These are phyloP conservation scores for Euphydryas editha DNA, from an alignment of 2,888 invertebrate species.

Conservation along the genomic window DNA sequence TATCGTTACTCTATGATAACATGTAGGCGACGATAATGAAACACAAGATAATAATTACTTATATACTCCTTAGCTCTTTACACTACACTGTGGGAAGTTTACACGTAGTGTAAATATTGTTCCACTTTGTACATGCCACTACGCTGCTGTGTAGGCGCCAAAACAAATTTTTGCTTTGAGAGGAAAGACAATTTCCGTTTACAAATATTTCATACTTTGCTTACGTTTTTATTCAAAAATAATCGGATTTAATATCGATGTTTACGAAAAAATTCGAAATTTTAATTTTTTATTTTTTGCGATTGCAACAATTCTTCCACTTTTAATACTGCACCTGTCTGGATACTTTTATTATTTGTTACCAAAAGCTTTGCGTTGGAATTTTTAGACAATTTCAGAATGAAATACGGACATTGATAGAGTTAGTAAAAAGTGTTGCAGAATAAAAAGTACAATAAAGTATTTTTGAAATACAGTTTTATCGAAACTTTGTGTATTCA, in stretches of 20 bases:
- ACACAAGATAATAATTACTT: constrained; percentile 23
- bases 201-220: too few species aligned
- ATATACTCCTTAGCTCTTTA: constrained; percentile 12
- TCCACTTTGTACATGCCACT: not conserved
- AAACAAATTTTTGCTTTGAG: not conserved
- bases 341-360: not conserved
- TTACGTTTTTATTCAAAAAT: too few species aligned
- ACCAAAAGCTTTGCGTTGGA: not conserved
- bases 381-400: constrained; percentile 16
- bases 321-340: not conserved
- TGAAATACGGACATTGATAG: constrained; percentile 11
- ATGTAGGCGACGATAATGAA: constrained; percentile 23
- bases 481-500: not conserved
- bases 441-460: not conserved
- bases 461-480: not conserved
- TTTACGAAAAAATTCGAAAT: too few species aligned
- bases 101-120: constrained; percentile 29
- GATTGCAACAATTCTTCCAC: not conserved
- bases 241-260: too few species aligned
- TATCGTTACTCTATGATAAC: constrained; percentile 5
- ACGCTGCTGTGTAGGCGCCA: not conserved
- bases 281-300: too few species aligned
- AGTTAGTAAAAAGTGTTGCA: not conserved
- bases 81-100: constrained; percentile 29
- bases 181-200: too few species aligned